Evolutionary conservation across 2,888 invertebrate species (phyloP), one percentile per base, ranked within the genome.

Genomic region (Eustalomyia histrio): DNA sequence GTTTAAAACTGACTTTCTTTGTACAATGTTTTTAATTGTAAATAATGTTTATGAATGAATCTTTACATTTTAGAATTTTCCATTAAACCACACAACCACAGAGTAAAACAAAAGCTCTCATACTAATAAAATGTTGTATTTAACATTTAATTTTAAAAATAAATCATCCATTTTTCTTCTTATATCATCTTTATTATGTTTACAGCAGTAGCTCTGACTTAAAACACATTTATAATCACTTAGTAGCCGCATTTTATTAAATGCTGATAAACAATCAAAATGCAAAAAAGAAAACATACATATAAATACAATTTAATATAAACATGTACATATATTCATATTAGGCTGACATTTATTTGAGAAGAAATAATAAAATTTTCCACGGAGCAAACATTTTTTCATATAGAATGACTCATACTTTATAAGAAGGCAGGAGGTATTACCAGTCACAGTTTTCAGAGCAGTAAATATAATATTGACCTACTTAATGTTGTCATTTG

Each of bases 31-130:
- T 61, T 78, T 67, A 33, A 35, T 60, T 67, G 72, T 33, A 67
- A 67, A 67, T 61, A 61, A 53, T 17, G 47, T 80, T 78, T 52
- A 78, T 81, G 81, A 81, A 81, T 81, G 81, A 78, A 78, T 61
- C 24, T 7, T 43, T 60, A 35, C 35, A 52, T 65, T 76, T 61
- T 71, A 60, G 69, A 81, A 57, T 60, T 65, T 81, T 78, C 74
- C 73, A 61, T 35, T 60, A 67, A 43, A 72, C 58, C 58, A 16
- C 16, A 53, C 21, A 14, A n/a, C 43, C 16, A 50, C 10, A 55
- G 33, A 21, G 14, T 12, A 18, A 14, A 55, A 16, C 24, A 60
- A 16, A 10, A 57, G 24, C 65, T 63, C 47, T 29, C 17, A 33
- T 35, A 21, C 65, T 78, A 65, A 78, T 78, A 78, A 78, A 50